Evolutionary conservation across 2,888 invertebrate species (phyloP), one percentile per base, ranked within the genome.

Genomic region (Cerastis leucographa): DNA sequence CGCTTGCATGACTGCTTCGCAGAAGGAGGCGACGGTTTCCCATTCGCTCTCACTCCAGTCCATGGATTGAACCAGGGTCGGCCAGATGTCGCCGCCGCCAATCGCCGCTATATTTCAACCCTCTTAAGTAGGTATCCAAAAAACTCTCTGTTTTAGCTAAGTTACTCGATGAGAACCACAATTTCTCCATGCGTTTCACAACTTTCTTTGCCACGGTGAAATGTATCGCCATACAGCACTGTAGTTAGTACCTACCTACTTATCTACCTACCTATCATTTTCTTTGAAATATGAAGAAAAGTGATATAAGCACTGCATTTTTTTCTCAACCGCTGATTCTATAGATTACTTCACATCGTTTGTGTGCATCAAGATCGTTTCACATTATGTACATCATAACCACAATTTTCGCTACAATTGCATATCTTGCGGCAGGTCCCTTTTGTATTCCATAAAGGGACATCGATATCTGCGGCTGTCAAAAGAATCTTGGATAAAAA

Each of bases 181-280:
- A 74, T 79, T 75, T 79, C 70, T 71, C 71, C n/a, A 40, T 35
- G 59, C 46, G 46, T 64, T 68, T 71, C 66, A 62, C 62, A 14
- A 74, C 82, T 82, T 82, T 82, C 84, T 68, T 72, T 64, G 59
- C 54, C 46, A 25, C 12, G n/a, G 79, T 66, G 69, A 79, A 79
- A 79, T 62, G 61, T 46, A 70, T 29, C 29, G 62, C 25, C 51
- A 46, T 46, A 42, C 67, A 54, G 56, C 4, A 2, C 29, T 61
- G 22, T 74, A 59, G 19, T 49, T 14, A 35, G 14, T 35, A 78
- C 7, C 6, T 46, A 42, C 0, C n/a, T 46, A 44, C 22, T 25
- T 68, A 12, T 14, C 4, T 42, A 66, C 4, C 8, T 59, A 40
- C 7, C 12, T 25, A 29, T 9, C 25, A 2, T 40, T 73, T 67